Base-by-base conservation (phyloP, 2,888 invertebrate genomes). In the Thyatira batis region DNA sequence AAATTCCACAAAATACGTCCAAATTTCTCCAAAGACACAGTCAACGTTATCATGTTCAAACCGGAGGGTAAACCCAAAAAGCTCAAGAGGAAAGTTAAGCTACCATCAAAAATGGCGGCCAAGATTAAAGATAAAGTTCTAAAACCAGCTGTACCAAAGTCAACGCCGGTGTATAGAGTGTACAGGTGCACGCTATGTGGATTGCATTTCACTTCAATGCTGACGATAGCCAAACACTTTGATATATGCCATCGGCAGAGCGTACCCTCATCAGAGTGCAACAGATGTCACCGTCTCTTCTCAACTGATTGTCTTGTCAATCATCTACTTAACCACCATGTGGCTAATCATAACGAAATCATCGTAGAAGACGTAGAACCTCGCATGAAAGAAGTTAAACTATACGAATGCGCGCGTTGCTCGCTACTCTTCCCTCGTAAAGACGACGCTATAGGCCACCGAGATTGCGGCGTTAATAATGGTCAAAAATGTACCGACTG, bases 271-370 rank as follows among this genome's bases (percentile, higher is more conserved):
- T 80, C 78, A 20, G 65, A 63, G 0, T 82, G 80, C 55, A 80
- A 79, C 48, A 74, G 78, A 52, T 82, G 82, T 17, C 58, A 71
- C 0, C 54, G 76, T 0, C 9, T 73, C 0, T 81, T 81, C 45
- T 76, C 80, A 0, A 73, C 80, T 0, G 66, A 75, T 0, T 60
- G 73, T 0, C 45, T 82, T 3, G 77, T 80, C 0, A 72, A 56
- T 0, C 82, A 82, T 46, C 50, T 81, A 0, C 69, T 76, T 2
- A 76, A 76, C 4, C 82, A 82, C 8, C 82, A 81, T 13, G 73
- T 69, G 1, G 62, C 65, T 2, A 54, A 69, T 3, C 63, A 60
- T 0, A 54, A 39, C 6, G 55, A 63, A 0, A 27, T 63, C 0
- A 43, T 69, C 1, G 20, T 13, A 0, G 23, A 33, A 45, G 23